Conservation (phyloP, 2,113 vertebrate species). For the Ivindomyrus marchei region DNA sequence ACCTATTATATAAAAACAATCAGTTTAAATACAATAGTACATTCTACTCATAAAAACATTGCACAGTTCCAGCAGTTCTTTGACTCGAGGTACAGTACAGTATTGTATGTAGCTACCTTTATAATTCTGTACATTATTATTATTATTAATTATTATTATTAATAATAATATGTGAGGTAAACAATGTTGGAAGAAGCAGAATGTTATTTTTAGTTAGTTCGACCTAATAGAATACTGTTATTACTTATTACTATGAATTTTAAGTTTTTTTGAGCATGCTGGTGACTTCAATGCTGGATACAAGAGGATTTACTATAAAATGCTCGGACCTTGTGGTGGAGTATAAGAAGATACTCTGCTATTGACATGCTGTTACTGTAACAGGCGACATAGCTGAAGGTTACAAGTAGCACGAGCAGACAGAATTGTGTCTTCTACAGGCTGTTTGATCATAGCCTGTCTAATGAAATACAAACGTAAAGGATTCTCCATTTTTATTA, state of each 20-base stretch:
- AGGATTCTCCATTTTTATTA: constrained; percentile 41
- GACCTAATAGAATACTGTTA: background rate
- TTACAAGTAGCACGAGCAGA: constrained; percentile 38
- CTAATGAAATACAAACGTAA: constrained; percentile 48
- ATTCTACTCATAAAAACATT: no score
- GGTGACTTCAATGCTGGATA: background rate
- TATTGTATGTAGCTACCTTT: background rate
- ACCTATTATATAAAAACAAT: no score
- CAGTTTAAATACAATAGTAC: no score
- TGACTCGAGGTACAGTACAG: background rate
- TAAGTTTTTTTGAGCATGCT: background rate
- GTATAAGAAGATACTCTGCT: background rate
- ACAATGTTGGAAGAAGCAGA: background rate
- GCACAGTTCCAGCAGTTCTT: no score
- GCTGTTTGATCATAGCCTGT: constrained; percentile 50
- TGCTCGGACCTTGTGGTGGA: background rate
- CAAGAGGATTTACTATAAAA: background rate
- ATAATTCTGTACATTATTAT: no score
- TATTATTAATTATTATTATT: no score
- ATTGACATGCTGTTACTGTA: background rate
- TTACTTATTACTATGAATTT: background rate
- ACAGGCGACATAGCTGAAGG: background rate
- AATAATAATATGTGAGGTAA: background rate
- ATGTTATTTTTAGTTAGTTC: background rate
- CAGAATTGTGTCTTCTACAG: constrained; percentile 43